Evolutionary conservation across 2,888 invertebrate genomes (phyloP).

Genomic region (Orthosia gracilis): DNA sequence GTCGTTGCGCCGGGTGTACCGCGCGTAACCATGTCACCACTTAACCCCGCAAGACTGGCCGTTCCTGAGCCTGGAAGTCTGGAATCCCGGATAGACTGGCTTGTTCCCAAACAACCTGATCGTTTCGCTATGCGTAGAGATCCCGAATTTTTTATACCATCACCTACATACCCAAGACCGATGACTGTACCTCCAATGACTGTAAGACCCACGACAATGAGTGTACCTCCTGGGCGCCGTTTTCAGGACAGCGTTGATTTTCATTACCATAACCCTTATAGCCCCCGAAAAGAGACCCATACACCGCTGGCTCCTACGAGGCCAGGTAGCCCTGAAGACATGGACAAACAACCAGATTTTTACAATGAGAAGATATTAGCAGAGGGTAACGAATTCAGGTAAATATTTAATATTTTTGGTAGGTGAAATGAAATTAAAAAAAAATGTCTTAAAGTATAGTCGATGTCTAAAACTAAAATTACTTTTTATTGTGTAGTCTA

Average conservation of each 20-base stretch:
- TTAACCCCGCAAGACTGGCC: constrained; percentile 54
- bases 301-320: neutral
- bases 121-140: neutral
- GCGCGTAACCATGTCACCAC: neutral
- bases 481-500: neutral
- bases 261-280: fast-evolving
- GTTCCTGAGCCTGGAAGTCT: constrained; percentile 42
- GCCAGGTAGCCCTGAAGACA: neutral
- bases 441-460: neutral
- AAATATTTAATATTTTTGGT: neutral
- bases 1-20: neutral
- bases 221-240: fast-evolving
- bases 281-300: neutral
- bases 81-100: constrained; percentile 33
- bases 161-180: constrained; percentile 57
- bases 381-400: constrained; percentile 39
- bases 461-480: neutral
- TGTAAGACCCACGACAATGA: constrained; percentile 3
- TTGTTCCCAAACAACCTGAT: constrained; percentile 30
- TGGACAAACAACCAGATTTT: constrained; percentile 20
- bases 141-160: constrained; percentile 7
- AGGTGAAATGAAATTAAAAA: no score
- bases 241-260: neutral
- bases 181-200: constrained; percentile 25
- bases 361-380: constrained; percentile 33